Evolutionary conservation across 2,888 invertebrate species (phyloP).

Genomic region (Girardia tigrina): DNA sequence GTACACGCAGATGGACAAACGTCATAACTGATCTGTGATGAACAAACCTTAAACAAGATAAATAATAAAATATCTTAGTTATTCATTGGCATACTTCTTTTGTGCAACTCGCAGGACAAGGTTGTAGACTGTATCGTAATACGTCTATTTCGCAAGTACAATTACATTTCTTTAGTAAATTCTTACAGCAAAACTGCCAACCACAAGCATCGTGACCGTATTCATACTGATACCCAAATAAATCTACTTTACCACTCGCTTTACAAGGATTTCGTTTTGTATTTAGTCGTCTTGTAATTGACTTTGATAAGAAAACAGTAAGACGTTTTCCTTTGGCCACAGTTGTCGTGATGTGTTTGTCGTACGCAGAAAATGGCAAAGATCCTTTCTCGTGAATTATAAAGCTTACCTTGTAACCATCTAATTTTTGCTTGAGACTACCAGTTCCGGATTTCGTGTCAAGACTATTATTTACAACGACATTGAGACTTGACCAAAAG

Average conservation of each 20-base stretch:
- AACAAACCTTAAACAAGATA: not conserved
- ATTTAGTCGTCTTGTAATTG: constrained; percentile 14
- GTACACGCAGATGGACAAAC: not conserved
- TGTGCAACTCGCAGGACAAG: not conserved
- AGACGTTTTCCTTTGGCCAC: not conserved
- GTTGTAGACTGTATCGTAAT: not conserved
- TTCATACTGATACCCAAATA: not conserved
- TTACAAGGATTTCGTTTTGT: constrained; percentile 25
- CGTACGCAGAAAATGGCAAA: constrained; percentile 28
- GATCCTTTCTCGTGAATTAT: constrained; percentile 27
- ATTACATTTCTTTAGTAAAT: not conserved
- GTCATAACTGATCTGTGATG: not conserved
- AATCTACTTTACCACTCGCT: not conserved
- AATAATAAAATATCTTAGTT: not conserved
- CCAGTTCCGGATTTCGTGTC: not conserved
- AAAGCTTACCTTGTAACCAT: not conserved
- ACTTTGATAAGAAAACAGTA: not conserved
- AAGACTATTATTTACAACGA: not conserved
- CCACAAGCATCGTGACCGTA: constrained; percentile 18
- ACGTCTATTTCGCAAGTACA: not conserved
- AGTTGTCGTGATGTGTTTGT: not conserved
- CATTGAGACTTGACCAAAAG: not conserved
- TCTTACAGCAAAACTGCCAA: not conserved
- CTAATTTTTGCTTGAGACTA: not conserved
- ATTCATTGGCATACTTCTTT: not conserved